A percentile compares a stretch with the other conserved stretches of the same genome.
Evolutionary conservation across 2,888 invertebrate species (phyloP).

Genomic region (Rotaria magnacalcarata): DNA sequence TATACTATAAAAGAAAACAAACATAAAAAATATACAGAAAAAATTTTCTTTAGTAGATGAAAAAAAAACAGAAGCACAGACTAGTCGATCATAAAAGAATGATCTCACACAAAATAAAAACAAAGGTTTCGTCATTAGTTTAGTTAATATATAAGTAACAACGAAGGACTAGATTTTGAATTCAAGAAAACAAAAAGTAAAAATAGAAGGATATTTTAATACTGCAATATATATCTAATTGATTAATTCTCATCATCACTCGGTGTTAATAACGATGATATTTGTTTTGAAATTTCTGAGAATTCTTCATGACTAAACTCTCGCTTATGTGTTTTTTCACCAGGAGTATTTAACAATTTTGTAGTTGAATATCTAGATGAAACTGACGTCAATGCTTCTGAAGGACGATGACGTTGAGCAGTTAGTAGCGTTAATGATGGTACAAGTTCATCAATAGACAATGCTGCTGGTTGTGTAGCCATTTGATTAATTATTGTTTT

Average conservation of each 20-base stretch:
- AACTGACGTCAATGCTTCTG: not conserved
- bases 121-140: not conserved
- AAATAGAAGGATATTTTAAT: not conserved
- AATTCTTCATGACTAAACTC: not conserved
- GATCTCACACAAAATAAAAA: not conserved
- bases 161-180: not conserved
- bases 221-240: not conserved
- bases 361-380: not conserved
- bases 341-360: not conserved
- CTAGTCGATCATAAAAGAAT: not conserved
- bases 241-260: not conserved
- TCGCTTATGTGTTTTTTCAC: not conserved
- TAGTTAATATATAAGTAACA: not conserved
- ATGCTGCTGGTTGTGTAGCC: not conserved
- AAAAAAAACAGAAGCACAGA: not conserved
- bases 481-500: slow-evolving; percentile 32
- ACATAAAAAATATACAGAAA: not conserved
- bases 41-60: not conserved
- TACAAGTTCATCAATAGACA: not conserved
- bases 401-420: not conserved
- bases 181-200: too few relatives aligned
- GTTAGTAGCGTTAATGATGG: not conserved
- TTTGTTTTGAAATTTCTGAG: not conserved
- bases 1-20: not conserved
- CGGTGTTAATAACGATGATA: not conserved